Percentiles rank a stretch among this genome's conserved stretches.
Conservation (phyloP, 2,797 vertebrate genomes). For the Phalanger gymnotis region DNA sequence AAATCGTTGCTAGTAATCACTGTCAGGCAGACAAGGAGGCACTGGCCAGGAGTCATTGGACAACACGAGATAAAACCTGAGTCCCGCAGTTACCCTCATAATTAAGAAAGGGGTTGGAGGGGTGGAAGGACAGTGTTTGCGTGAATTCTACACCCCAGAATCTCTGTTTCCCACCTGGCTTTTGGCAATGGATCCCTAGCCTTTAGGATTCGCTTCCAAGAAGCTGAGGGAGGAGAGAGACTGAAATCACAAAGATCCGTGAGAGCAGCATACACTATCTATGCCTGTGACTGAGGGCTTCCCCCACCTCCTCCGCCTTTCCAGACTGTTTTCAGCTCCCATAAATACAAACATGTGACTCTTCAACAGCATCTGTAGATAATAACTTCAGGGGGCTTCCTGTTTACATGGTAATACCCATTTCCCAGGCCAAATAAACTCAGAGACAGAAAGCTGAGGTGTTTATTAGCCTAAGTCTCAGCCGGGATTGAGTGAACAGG, state of each 20-base stretch:
- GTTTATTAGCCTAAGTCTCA: conserved; percentile 75
- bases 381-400: conserved; percentile 80
- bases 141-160: background rate
- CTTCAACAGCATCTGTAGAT: conserved; percentile 79
- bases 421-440: conserved; percentile 80
- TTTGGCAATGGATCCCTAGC: background rate
- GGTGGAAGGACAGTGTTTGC: background rate
- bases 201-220: background rate
- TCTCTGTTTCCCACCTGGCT: background rate
- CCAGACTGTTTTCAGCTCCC: conserved; percentile 70
- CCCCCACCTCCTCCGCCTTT: conserved; percentile 49
- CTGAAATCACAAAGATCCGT: background rate
- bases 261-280: conserved; percentile 21
- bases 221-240: background rate
- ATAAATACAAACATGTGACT: conserved; percentile 79
- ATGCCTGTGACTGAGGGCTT: conserved; percentile 39
- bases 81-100: background rate
- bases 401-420: conserved; percentile 80
- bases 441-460: conserved; percentile 68
- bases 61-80: background rate
- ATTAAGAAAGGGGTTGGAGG: background rate
- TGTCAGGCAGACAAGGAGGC: background rate
- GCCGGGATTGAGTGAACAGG: conserved; percentile 78
- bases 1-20: background rate
- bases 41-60: background rate